These are phyloP conservation scores for Ceryle rudis DNA, from an alignment of 2,797 vertebrate species.

Conservation along the genomic window DNA sequence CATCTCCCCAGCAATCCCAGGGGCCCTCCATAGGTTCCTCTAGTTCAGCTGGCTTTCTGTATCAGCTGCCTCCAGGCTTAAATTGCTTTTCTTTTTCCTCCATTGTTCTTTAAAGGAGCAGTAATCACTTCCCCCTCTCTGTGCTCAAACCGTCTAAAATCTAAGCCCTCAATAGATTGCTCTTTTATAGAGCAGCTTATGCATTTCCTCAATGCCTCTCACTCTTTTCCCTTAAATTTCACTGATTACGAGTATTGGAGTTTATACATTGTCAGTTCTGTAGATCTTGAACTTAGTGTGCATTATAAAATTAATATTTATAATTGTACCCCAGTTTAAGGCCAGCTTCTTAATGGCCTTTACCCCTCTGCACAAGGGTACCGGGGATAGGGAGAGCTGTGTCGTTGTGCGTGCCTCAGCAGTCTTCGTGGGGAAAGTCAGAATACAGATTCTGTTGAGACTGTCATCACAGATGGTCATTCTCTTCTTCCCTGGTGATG, in stretches of 20 bases:
- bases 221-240: background rate
- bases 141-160: background rate
- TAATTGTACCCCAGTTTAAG: background rate
- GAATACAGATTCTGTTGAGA: background rate
- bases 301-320: background rate
- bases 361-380: background rate
- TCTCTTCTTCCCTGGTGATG: background rate
- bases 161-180: background rate
- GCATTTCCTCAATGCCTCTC: background rate
- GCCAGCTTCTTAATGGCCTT: background rate
- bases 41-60: constrained; percentile 43
- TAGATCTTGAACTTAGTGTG: background rate
- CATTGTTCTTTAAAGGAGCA: constrained; percentile 26
- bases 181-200: background rate
- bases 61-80: constrained; percentile 40
- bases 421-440: background rate
- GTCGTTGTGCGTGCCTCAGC: background rate
- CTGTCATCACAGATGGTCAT: background rate
- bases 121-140: constrained; percentile 1
- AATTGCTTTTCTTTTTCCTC: constrained; percentile 33
- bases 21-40: constrained; percentile 20
- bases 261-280: background rate
- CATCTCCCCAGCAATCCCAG: constrained; percentile 35
- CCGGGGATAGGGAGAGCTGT: background rate
- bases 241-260: background rate